Conservation (phyloP, 2,888 invertebrate genomes). For the Tryphoninae sp. region DNA sequence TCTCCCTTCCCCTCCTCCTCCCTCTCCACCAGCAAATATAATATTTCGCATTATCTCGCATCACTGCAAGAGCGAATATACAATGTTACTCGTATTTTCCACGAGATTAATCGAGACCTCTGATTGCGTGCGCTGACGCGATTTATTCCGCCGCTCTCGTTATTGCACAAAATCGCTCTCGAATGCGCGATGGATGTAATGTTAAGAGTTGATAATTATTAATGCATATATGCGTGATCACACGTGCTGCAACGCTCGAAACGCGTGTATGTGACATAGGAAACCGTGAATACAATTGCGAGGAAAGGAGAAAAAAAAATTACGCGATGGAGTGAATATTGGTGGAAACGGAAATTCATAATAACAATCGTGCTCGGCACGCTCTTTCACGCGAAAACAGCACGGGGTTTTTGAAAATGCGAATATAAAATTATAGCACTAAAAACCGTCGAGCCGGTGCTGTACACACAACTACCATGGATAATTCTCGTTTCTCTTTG, state of each 20-base stretch:
- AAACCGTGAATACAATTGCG: neutral
- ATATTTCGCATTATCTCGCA: neutral
- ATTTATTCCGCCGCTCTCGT: slow-evolving; percentile 15
- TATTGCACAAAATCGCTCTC: slow-evolving; percentile 18
- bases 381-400: slow-evolving; percentile 22
- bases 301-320: neutral
- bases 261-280: neutral
- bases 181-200: slow-evolving; percentile 30
- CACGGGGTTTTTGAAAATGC: slow-evolving; percentile 51
- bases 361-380: neutral
- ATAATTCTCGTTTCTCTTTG: neutral
- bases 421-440: slow-evolving; percentile 24
- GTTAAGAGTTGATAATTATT: slow-evolving; percentile 47
- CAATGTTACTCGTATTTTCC: slow-evolving; percentile 23
- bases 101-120: slow-evolving; percentile 23
- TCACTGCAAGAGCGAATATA: slow-evolving; percentile 5
- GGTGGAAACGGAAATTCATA: slow-evolving; percentile 38
- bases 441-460: slow-evolving; percentile 1
- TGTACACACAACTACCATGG: neutral
- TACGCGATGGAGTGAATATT: slow-evolving; percentile 13
- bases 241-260: slow-evolving; percentile 10
- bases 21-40: neutral
- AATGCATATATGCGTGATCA: slow-evolving; percentile 46
- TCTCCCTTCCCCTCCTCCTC: neutral
- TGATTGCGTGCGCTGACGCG: slow-evolving; percentile 20